These are phyloP conservation scores for Mungos mungo DNA, from an alignment of 2,113 vertebrate genomes.

Conservation along the genomic window DNA sequence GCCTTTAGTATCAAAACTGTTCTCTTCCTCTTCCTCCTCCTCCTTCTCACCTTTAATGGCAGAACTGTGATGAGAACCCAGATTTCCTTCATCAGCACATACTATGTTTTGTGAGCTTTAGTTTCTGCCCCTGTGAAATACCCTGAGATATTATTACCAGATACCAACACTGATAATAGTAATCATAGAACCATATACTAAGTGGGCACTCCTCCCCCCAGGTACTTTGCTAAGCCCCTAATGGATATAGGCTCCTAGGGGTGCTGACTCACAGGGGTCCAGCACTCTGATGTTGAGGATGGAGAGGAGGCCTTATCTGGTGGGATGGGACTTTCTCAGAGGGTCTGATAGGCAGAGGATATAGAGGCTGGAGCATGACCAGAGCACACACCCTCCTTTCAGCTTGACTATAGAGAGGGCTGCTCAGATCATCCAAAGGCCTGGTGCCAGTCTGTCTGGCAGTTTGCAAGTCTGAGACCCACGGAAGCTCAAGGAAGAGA, in stretches of 20 bases:
- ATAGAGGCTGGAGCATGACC: not conserved
- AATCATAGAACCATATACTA: not conserved
- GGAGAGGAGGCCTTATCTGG: not conserved
- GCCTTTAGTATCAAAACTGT: not conserved
- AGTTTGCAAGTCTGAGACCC: not conserved
- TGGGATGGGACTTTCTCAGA: not conserved
- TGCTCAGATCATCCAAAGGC: not conserved
- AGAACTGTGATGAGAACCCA: not conserved
- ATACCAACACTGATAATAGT: not conserved
- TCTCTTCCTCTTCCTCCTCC: not conserved
- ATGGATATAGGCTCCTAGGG: rapidly evolving
- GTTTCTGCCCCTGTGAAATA: not conserved
- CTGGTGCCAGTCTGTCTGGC: not conserved
- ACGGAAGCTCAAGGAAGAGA: not conserved
- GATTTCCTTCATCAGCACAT: not conserved
- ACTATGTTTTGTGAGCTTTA: not conserved
- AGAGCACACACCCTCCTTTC: not conserved
- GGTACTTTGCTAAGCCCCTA: not conserved
- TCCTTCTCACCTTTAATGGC: not conserved
- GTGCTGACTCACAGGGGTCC: not conserved
- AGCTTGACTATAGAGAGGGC: not conserved
- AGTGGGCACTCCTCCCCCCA: not conserved
- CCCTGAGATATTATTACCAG: not conserved
- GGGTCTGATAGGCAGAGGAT: not conserved
- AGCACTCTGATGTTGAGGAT: not conserved